phyloP scores from a whole-genome alignment of 2,797 vertebrate genomes.

The Pterois miles region DNA sequence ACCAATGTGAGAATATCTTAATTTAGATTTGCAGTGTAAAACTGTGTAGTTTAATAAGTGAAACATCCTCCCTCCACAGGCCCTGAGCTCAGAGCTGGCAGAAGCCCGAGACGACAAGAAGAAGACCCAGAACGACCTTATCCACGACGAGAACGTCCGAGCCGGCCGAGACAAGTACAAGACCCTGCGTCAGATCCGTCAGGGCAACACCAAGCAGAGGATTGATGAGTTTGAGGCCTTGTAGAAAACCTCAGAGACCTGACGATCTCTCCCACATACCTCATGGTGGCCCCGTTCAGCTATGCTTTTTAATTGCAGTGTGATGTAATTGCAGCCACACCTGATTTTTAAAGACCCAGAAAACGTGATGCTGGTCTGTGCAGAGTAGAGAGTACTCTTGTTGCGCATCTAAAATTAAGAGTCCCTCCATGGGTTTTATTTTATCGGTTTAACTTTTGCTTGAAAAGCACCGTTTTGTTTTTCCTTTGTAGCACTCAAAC shows the following conservation, averaged over 20 bases:
- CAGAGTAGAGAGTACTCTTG: too few relatives aligned
- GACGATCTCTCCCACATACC: slow-evolving; percentile 35
- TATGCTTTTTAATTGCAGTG: slow-evolving; percentile 8
- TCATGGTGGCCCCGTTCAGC: slow-evolving; percentile 22
- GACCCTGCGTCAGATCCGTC: slow-evolving; percentile 95
- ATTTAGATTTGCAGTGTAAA: too few relatives aligned
- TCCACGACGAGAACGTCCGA: slow-evolving; percentile 91
- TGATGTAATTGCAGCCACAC: slow-evolving; percentile 21
- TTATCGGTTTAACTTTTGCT: slow-evolving; percentile 17
- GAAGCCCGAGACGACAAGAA: slow-evolving; percentile 86
- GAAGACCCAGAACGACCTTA: slow-evolving; percentile 90
- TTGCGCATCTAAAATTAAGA: too few relatives aligned
- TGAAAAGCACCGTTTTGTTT: slow-evolving; percentile 9
- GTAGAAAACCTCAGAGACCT: slow-evolving; percentile 74
- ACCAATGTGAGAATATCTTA: not conserved
- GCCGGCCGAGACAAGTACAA: slow-evolving; percentile 97
- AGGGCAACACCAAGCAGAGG: slow-evolving; percentile 98
- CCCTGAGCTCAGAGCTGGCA: slow-evolving; percentile 91
- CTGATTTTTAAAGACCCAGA: slow-evolving; percentile 26
- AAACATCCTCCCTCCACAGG: slow-evolving; percentile 70
- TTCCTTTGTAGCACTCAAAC: slow-evolving; percentile 37
- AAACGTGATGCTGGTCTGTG: slow-evolving; percentile 6
- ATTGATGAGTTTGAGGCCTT: slow-evolving; percentile 97
- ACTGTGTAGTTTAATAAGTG: not conserved
- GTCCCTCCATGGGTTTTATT: slow-evolving; percentile 20